phyloP scores from a whole-genome alignment of 2,113 vertebrate genomes.

The Antigone vipio region DNA sequence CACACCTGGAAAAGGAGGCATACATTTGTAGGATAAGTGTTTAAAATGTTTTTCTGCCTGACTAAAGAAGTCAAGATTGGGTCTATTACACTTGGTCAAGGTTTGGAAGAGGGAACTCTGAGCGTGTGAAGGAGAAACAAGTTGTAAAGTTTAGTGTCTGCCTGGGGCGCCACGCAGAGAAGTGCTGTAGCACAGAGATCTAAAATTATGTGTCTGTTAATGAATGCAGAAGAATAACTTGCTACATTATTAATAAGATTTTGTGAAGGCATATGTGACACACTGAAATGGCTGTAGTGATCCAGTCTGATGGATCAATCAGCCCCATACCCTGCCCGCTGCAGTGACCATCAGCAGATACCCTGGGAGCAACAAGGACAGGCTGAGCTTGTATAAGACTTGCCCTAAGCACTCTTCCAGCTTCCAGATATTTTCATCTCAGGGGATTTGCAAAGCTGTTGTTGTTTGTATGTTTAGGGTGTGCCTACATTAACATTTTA shows the following conservation, averaged over 20 bases:
- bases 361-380: accelerated
- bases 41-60: background rate
- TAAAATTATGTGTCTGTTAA: background rate
- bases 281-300: background rate
- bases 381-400: background rate
- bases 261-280: background rate
- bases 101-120: background rate
- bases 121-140: background rate
- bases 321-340: accelerated
- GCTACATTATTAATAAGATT: background rate
- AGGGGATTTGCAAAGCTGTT: background rate
- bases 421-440: background rate
- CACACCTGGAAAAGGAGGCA: background rate
- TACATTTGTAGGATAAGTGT: background rate
- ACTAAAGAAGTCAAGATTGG: background rate
- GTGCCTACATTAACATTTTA: background rate
- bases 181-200: background rate
- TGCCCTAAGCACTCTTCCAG: background rate
- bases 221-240: background rate
- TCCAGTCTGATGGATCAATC: accelerated
- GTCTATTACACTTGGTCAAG: background rate
- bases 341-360: background rate
- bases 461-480: background rate
- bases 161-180: background rate
- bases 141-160: background rate